Evolutionary conservation across 1,140 invertebrate species (phyloP).

Genomic region (Drosophila neocordata): DNA sequence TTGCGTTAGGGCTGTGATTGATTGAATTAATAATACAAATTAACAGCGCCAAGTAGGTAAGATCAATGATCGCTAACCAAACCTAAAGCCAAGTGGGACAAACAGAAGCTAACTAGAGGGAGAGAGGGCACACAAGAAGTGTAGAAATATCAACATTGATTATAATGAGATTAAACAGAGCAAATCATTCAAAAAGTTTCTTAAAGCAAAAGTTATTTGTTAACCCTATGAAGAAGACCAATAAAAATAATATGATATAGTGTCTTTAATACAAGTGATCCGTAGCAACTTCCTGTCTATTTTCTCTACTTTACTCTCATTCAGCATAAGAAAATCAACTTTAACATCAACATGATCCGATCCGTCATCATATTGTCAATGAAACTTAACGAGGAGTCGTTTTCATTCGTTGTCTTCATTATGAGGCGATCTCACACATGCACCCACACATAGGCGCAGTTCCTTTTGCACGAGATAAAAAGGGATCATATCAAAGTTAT

Average conservation of each 20-base stretch:
- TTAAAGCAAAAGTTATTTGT: neutral
- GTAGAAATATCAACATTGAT: conserved; percentile 32
- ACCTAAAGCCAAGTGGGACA: conserved; percentile 42
- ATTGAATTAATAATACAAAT: conserved; percentile 80
- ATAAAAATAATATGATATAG: too few species aligned
- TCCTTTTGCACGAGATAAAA: neutral
- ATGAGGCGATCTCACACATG: conserved; percentile 38
- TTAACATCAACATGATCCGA: conserved; percentile 25
- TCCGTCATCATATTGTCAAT: conserved; percentile 61
- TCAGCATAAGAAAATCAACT: conserved; percentile 54
- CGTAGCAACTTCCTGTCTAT: conserved; percentile 37
- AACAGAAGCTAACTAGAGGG: conserved; percentile 8
- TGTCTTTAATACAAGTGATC: conserved; percentile 14
- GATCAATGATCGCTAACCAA: conserved; percentile 59
- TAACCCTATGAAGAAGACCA: too few species aligned
- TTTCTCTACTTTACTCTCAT: conserved; percentile 6
- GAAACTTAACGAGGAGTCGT: conserved; percentile 54
- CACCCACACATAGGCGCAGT: conserved; percentile 14
- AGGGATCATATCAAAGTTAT: too few species aligned
- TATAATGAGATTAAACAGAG: conserved; percentile 31
- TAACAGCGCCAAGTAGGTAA: conserved; percentile 76
- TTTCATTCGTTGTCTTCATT: conserved; percentile 71
- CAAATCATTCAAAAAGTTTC: too few species aligned
- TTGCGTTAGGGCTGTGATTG: conserved; percentile 64
- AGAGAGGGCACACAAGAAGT: conserved; percentile 23